phyloP scores from a whole-genome alignment of 2,113 vertebrate species.

The Sminthopsis crassicaudata region DNA sequence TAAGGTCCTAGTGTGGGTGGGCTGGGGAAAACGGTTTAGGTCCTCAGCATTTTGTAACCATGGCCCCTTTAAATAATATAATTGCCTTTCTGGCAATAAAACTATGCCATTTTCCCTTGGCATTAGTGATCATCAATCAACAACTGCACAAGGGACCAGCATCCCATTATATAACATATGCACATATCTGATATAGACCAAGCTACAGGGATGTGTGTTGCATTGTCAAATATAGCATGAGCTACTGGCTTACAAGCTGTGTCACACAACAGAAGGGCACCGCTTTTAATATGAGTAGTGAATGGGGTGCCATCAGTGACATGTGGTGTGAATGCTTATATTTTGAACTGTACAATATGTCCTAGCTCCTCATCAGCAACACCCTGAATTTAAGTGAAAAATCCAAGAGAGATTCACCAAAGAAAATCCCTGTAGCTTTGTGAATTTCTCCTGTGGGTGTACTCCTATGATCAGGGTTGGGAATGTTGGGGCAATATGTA shows the following conservation, averaged over 20 bases:
- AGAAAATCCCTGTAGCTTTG: slow-evolving; percentile 42
- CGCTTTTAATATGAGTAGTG: slow-evolving; percentile 69
- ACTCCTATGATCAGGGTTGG: slow-evolving; percentile 4
- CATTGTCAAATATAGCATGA: slow-evolving; percentile 64
- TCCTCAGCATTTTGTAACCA: slow-evolving; percentile 20
- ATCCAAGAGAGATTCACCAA: slow-evolving; percentile 29
- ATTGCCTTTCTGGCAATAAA: neutral
- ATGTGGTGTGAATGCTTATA: slow-evolving; percentile 68
- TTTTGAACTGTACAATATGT: slow-evolving; percentile 74
- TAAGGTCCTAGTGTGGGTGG: slow-evolving; percentile 10
- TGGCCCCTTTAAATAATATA: slow-evolving; percentile 22
- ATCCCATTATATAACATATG: slow-evolving; percentile 19
- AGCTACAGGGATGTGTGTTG: slow-evolving; percentile 38
- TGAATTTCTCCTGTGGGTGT: slow-evolving; percentile 46
- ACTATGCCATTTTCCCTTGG: slow-evolving; percentile 2
- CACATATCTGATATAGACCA: slow-evolving; percentile 3
- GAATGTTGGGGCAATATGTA: neutral
- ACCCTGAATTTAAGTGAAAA: slow-evolving; percentile 50
- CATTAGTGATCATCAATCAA: slow-evolving; percentile 9
- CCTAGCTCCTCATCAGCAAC: slow-evolving; percentile 55
- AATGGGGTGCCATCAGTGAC: slow-evolving; percentile 61
- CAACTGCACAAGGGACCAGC: slow-evolving; percentile 24
- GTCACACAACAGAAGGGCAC: slow-evolving; percentile 71
- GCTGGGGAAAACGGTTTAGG: neutral
- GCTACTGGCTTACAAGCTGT: slow-evolving; percentile 58